These are phyloP conservation scores for Tetraneura akinire DNA, from an alignment of 1,140 invertebrate genomes.

Conservation along the genomic window DNA sequence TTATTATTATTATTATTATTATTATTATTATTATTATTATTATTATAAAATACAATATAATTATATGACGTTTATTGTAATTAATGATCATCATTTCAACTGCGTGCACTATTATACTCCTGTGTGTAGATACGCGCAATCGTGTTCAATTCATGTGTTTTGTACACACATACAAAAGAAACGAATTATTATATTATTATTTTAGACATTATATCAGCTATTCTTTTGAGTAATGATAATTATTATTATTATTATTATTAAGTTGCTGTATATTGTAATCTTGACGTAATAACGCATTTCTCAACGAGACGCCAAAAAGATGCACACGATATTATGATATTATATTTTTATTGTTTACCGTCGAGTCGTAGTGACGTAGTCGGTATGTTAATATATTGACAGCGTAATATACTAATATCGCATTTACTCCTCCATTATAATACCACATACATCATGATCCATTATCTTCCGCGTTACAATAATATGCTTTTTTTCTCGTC, in stretches of 20 bases:
- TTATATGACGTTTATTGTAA: conserved; percentile 1
- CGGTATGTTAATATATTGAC: too few relatives aligned
- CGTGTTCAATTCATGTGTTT: not conserved
- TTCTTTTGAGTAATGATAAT: conserved; percentile 21
- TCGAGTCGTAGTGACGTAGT: conserved; percentile 22
- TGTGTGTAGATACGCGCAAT: not conserved
- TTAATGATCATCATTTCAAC: conserved; percentile 29
- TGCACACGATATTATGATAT: not conserved
- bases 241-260: not conserved
- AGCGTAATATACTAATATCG: too few relatives aligned
- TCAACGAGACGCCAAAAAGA: not conserved
- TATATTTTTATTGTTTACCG: conserved; percentile 18
- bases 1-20: too few relatives aligned
- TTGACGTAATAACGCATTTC: conserved; percentile 27
- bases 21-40: too few relatives aligned
- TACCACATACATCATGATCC: not conserved
- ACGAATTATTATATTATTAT: not conserved
- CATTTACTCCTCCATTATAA: too few relatives aligned
- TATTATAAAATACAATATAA: conserved; percentile 57
- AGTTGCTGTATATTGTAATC: not conserved
- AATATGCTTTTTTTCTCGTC: too few relatives aligned
- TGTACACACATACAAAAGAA: not conserved
- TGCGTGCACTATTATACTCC: too few relatives aligned
- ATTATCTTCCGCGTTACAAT: too few relatives aligned
- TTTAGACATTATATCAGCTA: not conserved